These are phyloP conservation scores for Lampris incognitus DNA, from an alignment of 2,113 vertebrate species.

Conservation along the genomic window DNA sequence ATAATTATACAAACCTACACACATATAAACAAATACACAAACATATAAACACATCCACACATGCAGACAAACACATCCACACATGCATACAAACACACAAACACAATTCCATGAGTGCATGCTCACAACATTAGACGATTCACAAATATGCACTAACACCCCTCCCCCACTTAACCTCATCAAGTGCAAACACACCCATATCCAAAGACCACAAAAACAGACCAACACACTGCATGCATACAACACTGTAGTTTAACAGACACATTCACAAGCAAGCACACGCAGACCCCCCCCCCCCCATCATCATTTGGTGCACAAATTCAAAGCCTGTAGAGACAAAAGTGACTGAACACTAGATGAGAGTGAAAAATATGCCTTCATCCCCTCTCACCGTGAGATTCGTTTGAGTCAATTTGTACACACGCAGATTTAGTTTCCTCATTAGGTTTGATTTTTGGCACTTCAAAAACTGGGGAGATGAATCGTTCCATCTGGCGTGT, in stretches of 20 bases:
- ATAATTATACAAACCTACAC: background rate
- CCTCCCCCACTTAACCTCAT: too few species aligned
- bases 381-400: background rate
- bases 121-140: too few species aligned
- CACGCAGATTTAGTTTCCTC: slow-evolving; percentile 64
- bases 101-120: background rate
- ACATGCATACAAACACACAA: background rate
- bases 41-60: background rate
- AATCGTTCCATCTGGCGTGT: slow-evolving; percentile 60
- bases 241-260: background rate
- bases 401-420: slow-evolving; percentile 58
- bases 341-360: background rate
- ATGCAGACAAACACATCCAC: slow-evolving; percentile 8
- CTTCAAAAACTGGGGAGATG: slow-evolving; percentile 67
- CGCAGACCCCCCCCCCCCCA: background rate
- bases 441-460: slow-evolving; percentile 68
- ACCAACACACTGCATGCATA: too few species aligned
- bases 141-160: too few species aligned
- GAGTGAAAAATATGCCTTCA: background rate
- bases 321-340: background rate
- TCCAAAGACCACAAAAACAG: too few species aligned
- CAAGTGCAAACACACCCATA: too few species aligned
- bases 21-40: background rate
- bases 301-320: background rate
- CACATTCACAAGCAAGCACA: background rate